phyloP scores from a whole-genome alignment of 2,797 vertebrate genomes.

The Delichon dasypus region DNA sequence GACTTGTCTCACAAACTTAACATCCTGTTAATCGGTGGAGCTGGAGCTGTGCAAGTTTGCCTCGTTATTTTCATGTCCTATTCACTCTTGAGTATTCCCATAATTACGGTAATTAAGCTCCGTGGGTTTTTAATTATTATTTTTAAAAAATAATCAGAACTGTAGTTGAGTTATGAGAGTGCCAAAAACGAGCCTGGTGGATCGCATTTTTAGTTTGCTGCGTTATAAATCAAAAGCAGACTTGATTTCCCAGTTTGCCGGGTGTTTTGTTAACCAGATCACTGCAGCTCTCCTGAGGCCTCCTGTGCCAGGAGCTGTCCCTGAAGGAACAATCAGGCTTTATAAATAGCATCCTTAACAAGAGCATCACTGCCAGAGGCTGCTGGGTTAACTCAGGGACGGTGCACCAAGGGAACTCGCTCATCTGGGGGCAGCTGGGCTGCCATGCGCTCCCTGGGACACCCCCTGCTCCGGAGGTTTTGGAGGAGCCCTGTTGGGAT shows the following conservation, averaged over 20 bases:
- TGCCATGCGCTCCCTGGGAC: neutral
- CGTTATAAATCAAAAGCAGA: slow-evolving; percentile 64
- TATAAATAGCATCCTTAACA: slow-evolving; percentile 63
- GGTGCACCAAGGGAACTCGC: slow-evolving; percentile 29
- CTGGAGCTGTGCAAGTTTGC: neutral
- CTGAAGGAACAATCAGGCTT: slow-evolving; percentile 58
- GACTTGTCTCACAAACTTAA: neutral
- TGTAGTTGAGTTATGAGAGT: slow-evolving; percentile 47
- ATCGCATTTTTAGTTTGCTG: slow-evolving; percentile 42
- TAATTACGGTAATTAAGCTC: slow-evolving; percentile 54
- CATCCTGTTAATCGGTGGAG: slow-evolving; percentile 9
- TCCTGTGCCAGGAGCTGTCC: neutral
- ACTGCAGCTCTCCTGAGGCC: slow-evolving; percentile 22
- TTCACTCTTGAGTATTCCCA: slow-evolving; percentile 37
- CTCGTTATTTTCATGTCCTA: slow-evolving; percentile 46
- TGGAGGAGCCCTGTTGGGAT: slow-evolving; percentile 36
- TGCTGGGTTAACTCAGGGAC: slow-evolving; percentile 10
- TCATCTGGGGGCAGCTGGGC: slow-evolving; percentile 59
- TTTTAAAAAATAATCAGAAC: slow-evolving; percentile 36
- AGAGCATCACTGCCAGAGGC: slow-evolving; percentile 40
- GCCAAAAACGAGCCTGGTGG: slow-evolving; percentile 60
- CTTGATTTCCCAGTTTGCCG: slow-evolving; percentile 56
- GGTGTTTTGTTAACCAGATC: slow-evolving; percentile 65
- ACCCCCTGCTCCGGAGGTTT: slow-evolving; percentile 29
- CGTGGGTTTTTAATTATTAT: slow-evolving; percentile 11